Conservation (phyloP, 2,797 vertebrate species). For the Eremophila alpestris region DNA sequence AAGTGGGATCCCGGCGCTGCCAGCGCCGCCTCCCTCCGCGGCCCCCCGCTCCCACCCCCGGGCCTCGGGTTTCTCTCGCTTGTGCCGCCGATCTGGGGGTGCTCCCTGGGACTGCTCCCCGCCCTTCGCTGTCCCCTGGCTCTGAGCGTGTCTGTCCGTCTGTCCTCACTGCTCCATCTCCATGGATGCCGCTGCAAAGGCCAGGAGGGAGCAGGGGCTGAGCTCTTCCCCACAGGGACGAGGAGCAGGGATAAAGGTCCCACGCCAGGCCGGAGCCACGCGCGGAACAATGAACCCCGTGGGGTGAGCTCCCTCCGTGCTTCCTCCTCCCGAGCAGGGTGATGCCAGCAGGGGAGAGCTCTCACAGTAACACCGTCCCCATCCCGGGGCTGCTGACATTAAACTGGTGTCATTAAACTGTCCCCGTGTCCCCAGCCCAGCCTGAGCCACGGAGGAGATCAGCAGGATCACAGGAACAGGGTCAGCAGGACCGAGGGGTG, state of each 20-base stretch:
- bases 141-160: not conserved
- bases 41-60: rapidly evolving
- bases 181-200: not conserved
- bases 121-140: rapidly evolving
- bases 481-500: rapidly evolving
- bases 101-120: not conserved
- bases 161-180: not conserved
- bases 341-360: not conserved
- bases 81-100: not conserved
- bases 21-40: not conserved
- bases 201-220: not conserved
- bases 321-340: rapidly evolving
- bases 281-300: rapidly evolving
- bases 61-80: not conserved
- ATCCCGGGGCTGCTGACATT: not conserved
- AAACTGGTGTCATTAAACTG: rapidly evolving
- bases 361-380: rapidly evolving
- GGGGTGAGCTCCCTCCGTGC: rapidly evolving
- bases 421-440: not conserved
- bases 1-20: not conserved
- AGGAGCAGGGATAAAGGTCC: not conserved
- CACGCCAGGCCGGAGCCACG: rapidly evolving
- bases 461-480: rapidly evolving
- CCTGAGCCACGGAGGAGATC: not conserved
- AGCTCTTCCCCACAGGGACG: not conserved